phyloP scores from a whole-genome alignment of 2,888 invertebrate species.

The Phlogophora meticulosa region DNA sequence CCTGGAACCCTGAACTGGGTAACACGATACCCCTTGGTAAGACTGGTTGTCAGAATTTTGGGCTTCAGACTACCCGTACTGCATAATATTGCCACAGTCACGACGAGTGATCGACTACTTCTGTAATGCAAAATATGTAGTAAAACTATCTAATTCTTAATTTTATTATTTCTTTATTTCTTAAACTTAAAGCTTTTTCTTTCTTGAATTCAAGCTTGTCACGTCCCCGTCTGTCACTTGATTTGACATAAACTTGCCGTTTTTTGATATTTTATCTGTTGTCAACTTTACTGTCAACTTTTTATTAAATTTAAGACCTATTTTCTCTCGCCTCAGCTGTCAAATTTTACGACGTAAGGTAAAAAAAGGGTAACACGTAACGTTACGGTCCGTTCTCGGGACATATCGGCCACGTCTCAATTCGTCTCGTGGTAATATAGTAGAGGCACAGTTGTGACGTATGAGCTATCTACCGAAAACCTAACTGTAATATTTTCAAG shows the following conservation, averaged over 20 bases:
- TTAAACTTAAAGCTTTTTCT: too few relatives aligned
- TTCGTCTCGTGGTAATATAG: not conserved
- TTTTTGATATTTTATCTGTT: slow-evolving; percentile 21
- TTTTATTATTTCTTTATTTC: too few relatives aligned
- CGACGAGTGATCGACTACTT: too few relatives aligned
- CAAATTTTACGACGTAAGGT: slow-evolving; percentile 15
- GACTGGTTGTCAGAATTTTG: too few relatives aligned
- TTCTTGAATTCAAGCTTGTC: too few relatives aligned
- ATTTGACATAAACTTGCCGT: slow-evolving; percentile 24
- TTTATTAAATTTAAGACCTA: slow-evolving; percentile 2
- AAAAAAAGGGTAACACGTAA: slow-evolving; percentile 32
- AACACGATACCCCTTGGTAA: too few relatives aligned
- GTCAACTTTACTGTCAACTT: slow-evolving; percentile 6
- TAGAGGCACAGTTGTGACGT: slow-evolving; percentile 8
- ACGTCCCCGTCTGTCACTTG: slow-evolving; percentile 9
- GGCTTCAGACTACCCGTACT: too few relatives aligned
- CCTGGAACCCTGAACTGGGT: too few relatives aligned
- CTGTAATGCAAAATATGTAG: too few relatives aligned
- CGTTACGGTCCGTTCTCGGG: not conserved
- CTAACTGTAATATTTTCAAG: slow-evolving; percentile 13
- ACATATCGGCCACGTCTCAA: slow-evolving; percentile 10
- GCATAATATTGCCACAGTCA: too few relatives aligned
- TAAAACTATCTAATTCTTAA: too few relatives aligned
- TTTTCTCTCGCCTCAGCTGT: not conserved
- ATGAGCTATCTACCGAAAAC: not conserved